Conservation (phyloP, 2,888 invertebrate genomes). For the Cloeon dipterum region DNA sequence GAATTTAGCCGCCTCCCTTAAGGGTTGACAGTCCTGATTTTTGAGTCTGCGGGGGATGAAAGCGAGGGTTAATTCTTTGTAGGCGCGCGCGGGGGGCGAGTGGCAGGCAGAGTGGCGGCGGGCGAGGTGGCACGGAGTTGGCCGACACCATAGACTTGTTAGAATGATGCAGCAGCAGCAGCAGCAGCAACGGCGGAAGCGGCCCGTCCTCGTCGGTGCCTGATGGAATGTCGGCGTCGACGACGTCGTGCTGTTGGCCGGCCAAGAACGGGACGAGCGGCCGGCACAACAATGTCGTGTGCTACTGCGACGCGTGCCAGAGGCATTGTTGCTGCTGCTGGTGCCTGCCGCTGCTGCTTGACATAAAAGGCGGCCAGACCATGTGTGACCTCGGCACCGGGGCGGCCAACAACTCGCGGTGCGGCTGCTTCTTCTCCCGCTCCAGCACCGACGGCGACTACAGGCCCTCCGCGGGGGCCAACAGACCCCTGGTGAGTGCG, state of each 20-base stretch:
- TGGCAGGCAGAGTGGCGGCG: background rate
- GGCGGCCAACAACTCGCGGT: background rate
- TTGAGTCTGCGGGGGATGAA: background rate
- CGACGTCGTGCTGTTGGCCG: slow-evolving; percentile 1
- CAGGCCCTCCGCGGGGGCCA: no score
- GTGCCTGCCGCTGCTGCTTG: background rate
- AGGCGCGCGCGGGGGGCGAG: background rate
- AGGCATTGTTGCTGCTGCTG: background rate
- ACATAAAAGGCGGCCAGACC: background rate
- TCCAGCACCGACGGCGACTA: background rate
- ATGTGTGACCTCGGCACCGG: background rate
- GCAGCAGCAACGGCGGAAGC: no score
- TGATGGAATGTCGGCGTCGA: no score
- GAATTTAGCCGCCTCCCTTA: no score
- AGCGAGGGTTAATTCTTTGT: no score
- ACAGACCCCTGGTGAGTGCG: no score
- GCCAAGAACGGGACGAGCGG: background rate
- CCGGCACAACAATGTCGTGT: background rate
- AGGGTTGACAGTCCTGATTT: background rate
- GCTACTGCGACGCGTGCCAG: background rate
- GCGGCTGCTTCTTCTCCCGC: background rate
- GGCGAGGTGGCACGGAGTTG: background rate
- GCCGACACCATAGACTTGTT: background rate
- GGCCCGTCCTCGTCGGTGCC: no score
- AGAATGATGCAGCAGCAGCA: no score